Conservation (phyloP, 2,888 invertebrate genomes). For the Entomobrya proxima region DNA sequence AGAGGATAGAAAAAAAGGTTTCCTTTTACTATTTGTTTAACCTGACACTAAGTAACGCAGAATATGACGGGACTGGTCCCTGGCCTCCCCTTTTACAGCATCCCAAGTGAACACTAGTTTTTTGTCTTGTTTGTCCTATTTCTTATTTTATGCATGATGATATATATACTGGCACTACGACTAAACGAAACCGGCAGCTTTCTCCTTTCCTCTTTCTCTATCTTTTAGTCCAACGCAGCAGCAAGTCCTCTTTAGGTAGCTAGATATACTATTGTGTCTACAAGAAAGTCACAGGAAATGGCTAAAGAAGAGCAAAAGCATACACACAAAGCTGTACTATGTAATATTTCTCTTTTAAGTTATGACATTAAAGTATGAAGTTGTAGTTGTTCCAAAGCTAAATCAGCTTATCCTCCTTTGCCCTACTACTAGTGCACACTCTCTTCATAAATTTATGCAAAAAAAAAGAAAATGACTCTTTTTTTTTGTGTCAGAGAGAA, state of each 20-base stretch:
- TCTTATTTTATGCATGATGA: slow-evolving; percentile 63
- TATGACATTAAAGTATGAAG: background rate
- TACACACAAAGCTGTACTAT: background rate
- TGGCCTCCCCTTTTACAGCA: slow-evolving; percentile 50
- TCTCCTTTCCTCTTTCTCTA: background rate
- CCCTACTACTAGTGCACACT: too few species aligned
- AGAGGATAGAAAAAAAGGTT: slow-evolving; percentile 29
- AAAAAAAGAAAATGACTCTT: slow-evolving; percentile 61
- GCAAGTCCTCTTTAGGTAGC: too few species aligned
- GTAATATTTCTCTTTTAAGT: background rate
- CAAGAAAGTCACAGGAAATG: background rate
- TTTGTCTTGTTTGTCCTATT: slow-evolving; percentile 61
- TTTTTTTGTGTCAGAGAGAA: slow-evolving; percentile 43
- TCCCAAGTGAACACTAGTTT: slow-evolving; percentile 63
- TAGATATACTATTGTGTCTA: background rate
- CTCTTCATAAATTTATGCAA: slow-evolving; percentile 56
- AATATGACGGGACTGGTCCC: slow-evolving; percentile 64
- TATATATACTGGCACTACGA: background rate
- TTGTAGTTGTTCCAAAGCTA: background rate
- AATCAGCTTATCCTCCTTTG: background rate
- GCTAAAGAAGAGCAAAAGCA: background rate
- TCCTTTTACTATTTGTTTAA: slow-evolving; percentile 60
- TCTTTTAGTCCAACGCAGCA: background rate
- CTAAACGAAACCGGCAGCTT: background rate
- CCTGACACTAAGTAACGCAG: slow-evolving; percentile 62